Conservation (phyloP, 2,797 vertebrate species). For the Chrosomus eos region DNA sequence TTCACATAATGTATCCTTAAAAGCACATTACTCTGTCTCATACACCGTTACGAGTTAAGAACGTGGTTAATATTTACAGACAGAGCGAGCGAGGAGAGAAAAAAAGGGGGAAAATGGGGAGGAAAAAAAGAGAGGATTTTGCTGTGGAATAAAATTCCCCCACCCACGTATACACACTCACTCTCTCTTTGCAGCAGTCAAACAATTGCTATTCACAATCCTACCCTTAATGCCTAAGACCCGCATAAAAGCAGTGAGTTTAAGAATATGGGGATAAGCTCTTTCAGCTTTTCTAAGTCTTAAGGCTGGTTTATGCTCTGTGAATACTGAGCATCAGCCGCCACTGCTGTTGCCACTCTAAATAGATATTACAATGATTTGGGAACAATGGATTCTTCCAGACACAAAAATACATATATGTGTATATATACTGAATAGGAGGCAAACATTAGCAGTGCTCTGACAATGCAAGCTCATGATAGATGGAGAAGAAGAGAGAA, state of each 20-base stretch:
- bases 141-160: conserved; percentile 80
- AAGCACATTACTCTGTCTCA: conserved; percentile 84
- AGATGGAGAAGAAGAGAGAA: conserved; percentile 80
- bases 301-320: conserved; percentile 84
- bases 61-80: conserved; percentile 84
- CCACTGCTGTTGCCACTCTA: conserved; percentile 84
- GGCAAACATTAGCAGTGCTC: conserved; percentile 79
- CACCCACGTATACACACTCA: conserved; percentile 83
- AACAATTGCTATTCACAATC: conserved; percentile 89
- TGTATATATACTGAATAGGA: conserved; percentile 80
- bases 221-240: conserved; percentile 88
- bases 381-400: conserved; percentile 85
- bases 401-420: conserved; percentile 83
- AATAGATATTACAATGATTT: conserved; percentile 91
- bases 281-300: conserved; percentile 86
- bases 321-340: conserved; percentile 83
- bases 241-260: conserved; percentile 86
- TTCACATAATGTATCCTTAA: conserved; percentile 85
- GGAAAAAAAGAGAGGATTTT: conserved; percentile 77
- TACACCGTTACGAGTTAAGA: conserved; percentile 83
- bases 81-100: conserved; percentile 37
- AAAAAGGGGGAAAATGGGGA: conserved; percentile 59
- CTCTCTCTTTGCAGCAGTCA: conserved; percentile 78
- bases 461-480: conserved; percentile 78
- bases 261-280: conserved; percentile 88